Conservation (phyloP, 2,113 vertebrate species). For the Lepisosteus oculatus region DNA sequence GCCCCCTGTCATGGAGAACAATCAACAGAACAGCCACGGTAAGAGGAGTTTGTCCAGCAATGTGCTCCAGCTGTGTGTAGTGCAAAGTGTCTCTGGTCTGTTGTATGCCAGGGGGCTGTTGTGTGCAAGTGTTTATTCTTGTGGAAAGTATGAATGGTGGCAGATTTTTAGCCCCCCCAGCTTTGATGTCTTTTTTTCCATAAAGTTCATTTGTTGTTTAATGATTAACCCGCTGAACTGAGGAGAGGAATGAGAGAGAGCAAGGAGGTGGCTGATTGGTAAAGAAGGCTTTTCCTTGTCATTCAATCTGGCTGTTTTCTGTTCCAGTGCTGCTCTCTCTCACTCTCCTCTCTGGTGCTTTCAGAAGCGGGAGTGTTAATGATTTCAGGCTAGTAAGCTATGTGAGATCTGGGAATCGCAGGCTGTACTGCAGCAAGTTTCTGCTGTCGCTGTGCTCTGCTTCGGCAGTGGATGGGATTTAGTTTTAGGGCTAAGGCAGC, state of each 20-base stretch:
- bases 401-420: no score
- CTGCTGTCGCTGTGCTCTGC: no score
- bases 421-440: no score
- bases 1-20: slow-evolving; percentile 70
- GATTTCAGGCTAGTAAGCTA: no score
- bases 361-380: no score
- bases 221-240: slow-evolving; percentile 58
- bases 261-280: neutral
- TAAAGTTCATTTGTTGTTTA: slow-evolving; percentile 44
- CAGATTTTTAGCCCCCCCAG: slow-evolving; percentile 25
- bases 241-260: slow-evolving; percentile 48
- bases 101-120: neutral
- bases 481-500: no score
- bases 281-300: neutral
- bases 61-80: neutral
- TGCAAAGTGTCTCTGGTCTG: neutral
- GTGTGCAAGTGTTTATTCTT: no score
- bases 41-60: slow-evolving; percentile 57
- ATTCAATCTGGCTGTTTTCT: slow-evolving; percentile 5
- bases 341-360: slow-evolving; percentile 1
- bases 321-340: slow-evolving; percentile 6
- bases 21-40: slow-evolving; percentile 76
- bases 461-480: no score
- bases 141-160: neutral
- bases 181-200: slow-evolving; percentile 5